Conservation (phyloP, 2,797 vertebrate genomes). For the Nannoperca obscura region DNA sequence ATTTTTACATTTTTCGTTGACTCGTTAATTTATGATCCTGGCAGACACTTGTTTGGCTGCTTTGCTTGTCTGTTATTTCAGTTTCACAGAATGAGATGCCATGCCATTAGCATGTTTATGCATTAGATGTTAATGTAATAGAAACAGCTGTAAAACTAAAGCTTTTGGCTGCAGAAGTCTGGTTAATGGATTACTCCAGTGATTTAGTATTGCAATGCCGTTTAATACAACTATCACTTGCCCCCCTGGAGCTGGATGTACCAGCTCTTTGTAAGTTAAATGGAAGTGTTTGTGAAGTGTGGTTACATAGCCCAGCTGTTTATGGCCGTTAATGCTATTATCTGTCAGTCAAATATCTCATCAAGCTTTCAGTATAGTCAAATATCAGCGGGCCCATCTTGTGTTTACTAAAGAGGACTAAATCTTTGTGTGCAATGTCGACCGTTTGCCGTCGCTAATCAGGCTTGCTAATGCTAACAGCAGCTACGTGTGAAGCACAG, state of each 20-base stretch:
- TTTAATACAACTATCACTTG: background rate
- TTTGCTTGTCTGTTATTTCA: background rate
- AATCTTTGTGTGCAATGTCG: background rate
- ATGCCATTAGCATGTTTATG: background rate
- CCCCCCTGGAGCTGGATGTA: background rate
- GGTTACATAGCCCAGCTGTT: background rate
- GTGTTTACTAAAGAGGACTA: background rate
- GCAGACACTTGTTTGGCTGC: background rate
- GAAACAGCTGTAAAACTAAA: background rate
- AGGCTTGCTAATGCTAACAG: background rate
- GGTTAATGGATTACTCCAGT: background rate
- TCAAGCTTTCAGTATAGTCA: background rate
- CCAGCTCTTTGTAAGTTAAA: background rate
- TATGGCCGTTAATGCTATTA: background rate
- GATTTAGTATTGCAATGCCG: background rate
- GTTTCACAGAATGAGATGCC: background rate
- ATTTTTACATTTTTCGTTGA: background rate
- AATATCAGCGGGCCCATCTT: no score
- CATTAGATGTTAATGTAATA: background rate
- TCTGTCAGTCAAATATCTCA: background rate
- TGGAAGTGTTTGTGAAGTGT: no score
- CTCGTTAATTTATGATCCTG: background rate
- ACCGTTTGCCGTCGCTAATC: background rate
- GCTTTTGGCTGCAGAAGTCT: background rate
- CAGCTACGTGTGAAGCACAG: no score